A percentile compares a stretch with the other conserved stretches of the same genome.
Evolutionary conservation across 1,140 invertebrate genomes (phyloP).

Genomic region (Anastrepha ludens): DNA sequence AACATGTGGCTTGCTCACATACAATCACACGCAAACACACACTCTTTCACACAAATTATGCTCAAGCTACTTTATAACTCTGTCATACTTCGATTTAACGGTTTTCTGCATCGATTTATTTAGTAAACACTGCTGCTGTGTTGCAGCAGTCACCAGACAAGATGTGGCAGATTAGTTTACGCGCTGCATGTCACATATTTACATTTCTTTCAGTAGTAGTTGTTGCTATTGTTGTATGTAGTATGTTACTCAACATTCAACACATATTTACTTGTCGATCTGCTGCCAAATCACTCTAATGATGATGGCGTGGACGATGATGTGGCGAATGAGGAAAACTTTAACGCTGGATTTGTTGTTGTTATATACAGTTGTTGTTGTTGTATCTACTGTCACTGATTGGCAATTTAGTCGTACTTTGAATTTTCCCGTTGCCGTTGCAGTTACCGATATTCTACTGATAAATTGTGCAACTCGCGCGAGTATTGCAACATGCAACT

Average conservation of each 20-base stretch:
- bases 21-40: neutral
- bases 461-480: constrained; percentile 31
- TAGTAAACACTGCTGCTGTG: constrained; percentile 22
- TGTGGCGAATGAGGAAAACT: constrained; percentile 19
- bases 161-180: constrained; percentile 49
- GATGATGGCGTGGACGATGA: constrained; percentile 33
- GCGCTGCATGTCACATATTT: constrained; percentile 25
- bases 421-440: constrained; percentile 11
- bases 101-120: constrained; percentile 37
- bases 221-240: constrained; percentile 20
- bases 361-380: constrained; percentile 3
- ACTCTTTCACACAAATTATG: neutral
- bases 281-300: constrained; percentile 44
- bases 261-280: constrained; percentile 41
- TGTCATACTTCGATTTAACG: constrained; percentile 26
- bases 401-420: constrained; percentile 34
- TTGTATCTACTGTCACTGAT: constrained; percentile 13
- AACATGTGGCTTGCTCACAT: neutral
- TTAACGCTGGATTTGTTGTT: neutral
- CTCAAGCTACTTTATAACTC: constrained; percentile 7
- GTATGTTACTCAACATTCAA: constrained; percentile 17
- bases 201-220: neutral
- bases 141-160: constrained; percentile 47
- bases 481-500: neutral
- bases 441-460: constrained; percentile 3